phyloP scores from a whole-genome alignment of 2,797 vertebrate genomes.

The Clarias platycephalus region DNA sequence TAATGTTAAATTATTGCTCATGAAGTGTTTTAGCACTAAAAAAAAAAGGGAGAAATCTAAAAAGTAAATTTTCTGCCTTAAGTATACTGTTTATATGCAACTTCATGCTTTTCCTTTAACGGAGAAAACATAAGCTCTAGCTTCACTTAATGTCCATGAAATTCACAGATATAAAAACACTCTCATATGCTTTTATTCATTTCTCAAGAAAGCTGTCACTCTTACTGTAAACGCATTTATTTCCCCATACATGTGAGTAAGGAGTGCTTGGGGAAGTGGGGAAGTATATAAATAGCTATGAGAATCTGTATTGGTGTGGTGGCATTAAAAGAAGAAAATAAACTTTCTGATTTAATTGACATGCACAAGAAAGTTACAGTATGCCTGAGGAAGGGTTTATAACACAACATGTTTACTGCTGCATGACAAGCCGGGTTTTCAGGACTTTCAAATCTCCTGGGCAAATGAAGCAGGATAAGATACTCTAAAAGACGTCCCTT shows the following conservation, averaged over 20 bases:
- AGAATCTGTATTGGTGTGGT: neutral
- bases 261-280: neutral
- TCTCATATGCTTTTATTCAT: neutral
- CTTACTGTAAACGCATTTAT: neutral
- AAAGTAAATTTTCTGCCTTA: neutral
- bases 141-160: neutral
- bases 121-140: neutral
- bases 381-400: neutral
- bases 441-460: no score
- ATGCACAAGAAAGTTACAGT: neutral
- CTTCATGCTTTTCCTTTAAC: neutral
- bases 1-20: conserved; percentile 41
- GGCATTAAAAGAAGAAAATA: neutral
- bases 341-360: conserved; percentile 2
- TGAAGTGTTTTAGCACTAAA: neutral
- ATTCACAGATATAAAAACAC: conserved; percentile 7
- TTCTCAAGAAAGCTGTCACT: neutral
- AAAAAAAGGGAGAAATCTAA: neutral
- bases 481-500: neutral
- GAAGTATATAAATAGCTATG: neutral
- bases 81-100: neutral
- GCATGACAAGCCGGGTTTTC: no score
- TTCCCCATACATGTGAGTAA: neutral
- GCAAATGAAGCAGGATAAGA: neutral
- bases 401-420: neutral